Percentiles rank a stretch among this genome's conserved stretches.
phyloP scores from a whole-genome alignment of 2,113 vertebrate genomes.

The Leiothrix lutea region DNA sequence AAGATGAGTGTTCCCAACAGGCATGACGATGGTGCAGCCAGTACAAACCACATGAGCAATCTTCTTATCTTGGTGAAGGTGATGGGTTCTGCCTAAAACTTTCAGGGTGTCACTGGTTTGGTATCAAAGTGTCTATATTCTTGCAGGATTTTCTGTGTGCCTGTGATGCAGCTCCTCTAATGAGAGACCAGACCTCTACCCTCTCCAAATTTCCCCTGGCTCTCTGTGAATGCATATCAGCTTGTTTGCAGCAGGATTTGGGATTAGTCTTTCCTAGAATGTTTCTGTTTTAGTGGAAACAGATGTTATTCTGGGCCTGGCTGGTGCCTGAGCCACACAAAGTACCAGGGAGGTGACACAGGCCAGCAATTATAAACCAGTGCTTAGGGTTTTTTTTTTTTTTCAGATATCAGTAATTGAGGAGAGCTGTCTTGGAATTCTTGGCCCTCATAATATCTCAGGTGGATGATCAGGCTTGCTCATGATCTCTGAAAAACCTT shows the following conservation, averaged over 20 bases:
- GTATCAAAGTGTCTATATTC: not conserved
- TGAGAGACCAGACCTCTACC: not conserved
- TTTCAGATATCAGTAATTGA: not conserved
- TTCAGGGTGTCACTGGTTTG: not conserved
- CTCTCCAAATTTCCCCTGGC: not conserved
- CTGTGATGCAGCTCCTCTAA: not conserved
- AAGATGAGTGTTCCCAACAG: not conserved
- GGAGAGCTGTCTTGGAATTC: not conserved
- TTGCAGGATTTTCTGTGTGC: not conserved
- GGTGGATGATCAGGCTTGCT: not conserved
- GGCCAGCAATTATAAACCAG: not conserved
- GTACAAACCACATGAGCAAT: not conserved
- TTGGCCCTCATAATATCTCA: not conserved
- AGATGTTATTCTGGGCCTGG: not conserved
- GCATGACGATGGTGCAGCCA: rapidly evolving
- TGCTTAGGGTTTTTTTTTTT: not conserved
- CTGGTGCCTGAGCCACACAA: not conserved
- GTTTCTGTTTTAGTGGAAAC: not conserved
- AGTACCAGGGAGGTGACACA: not conserved
- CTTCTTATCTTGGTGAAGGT: not conserved
- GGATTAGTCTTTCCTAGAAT: not conserved
- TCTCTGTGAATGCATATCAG: not conserved
- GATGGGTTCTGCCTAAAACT: not conserved
- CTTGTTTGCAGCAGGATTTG: not conserved
- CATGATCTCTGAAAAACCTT: not conserved